Percentiles rank a stretch among this genome's conserved stretches.
Evolutionary conservation across 2,797 vertebrate genomes (phyloP).

Genomic region (Acrossocheilus wenchowensis): DNA sequence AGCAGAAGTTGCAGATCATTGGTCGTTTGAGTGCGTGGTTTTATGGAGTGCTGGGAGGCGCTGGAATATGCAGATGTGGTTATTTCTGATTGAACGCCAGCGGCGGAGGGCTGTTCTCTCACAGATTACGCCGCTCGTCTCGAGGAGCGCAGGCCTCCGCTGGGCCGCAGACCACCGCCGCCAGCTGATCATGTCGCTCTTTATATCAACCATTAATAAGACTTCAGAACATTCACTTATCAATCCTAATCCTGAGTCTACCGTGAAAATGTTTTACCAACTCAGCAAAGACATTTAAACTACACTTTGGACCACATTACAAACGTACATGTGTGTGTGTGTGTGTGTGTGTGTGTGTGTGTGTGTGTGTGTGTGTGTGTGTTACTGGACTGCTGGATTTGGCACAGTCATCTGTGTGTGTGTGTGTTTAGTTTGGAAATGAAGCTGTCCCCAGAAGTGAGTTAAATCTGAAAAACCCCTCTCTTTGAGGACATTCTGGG

Average conservation of each 20-base stretch:
- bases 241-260: slow-evolving; percentile 4
- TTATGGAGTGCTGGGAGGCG: slow-evolving; percentile 65
- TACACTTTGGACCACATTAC: slow-evolving; percentile 34
- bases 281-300: slow-evolving; percentile 10
- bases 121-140: slow-evolving; percentile 91
- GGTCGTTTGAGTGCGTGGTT: not conserved
- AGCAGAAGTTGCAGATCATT: not conserved
- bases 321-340: slow-evolving; percentile 10
- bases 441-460: not conserved
- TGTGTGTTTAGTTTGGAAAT: too few relatives aligned
- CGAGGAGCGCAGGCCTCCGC: slow-evolving; percentile 67
- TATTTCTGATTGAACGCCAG: slow-evolving; percentile 95
- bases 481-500: not conserved
- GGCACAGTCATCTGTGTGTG: not conserved
- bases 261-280: slow-evolving; percentile 55
- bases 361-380: not conserved
- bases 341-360: not conserved
- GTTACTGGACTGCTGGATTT: not conserved
- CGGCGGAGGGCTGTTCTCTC: slow-evolving; percentile 86
- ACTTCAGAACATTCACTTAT: slow-evolving; percentile 33
- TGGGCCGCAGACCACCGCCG: slow-evolving; percentile 57
- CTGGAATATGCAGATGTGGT: slow-evolving; percentile 85
- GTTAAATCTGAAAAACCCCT: not conserved
- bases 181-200: slow-evolving; percentile 75
- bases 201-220: not conserved